Percentiles rank a stretch among this genome's conserved stretches.
Conservation (phyloP, 2,888 invertebrate genomes). For the Timema cristinae region DNA sequence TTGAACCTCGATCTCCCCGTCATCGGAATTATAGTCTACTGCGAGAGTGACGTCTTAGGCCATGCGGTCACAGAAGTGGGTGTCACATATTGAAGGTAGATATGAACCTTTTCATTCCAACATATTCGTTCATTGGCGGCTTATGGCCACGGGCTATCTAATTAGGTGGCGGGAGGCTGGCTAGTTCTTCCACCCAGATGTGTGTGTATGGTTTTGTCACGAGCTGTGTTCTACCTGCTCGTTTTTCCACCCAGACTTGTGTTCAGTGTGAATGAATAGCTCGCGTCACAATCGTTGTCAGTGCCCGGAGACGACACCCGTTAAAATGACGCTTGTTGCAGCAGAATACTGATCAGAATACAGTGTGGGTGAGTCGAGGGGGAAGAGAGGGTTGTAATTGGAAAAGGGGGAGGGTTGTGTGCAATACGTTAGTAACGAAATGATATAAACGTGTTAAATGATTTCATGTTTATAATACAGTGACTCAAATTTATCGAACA, state of each 20-base stretch:
- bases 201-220: neutral
- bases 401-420: neutral
- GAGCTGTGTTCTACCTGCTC: too few relatives aligned
- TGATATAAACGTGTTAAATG: too few relatives aligned
- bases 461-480: too few relatives aligned
- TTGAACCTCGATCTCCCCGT: too few relatives aligned
- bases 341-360: neutral
- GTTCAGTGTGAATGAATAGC: too few relatives aligned
- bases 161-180: too few relatives aligned
- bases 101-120: neutral
- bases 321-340: neutral
- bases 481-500: too few relatives aligned
- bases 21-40: too few relatives aligned
- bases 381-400: neutral
- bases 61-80: neutral
- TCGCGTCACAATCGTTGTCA: neutral
- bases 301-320: conserved; percentile 1
- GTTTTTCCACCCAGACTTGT: too few relatives aligned
- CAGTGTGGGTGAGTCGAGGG: neutral
- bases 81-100: neutral
- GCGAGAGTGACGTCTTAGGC: too few relatives aligned
- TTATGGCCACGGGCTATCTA: neutral
- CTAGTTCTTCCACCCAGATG: conserved; percentile 12
- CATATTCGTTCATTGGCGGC: neutral
- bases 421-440: neutral